Conservation (phyloP, 1,140 invertebrate genomes). For the Monochamus saltuarius region DNA sequence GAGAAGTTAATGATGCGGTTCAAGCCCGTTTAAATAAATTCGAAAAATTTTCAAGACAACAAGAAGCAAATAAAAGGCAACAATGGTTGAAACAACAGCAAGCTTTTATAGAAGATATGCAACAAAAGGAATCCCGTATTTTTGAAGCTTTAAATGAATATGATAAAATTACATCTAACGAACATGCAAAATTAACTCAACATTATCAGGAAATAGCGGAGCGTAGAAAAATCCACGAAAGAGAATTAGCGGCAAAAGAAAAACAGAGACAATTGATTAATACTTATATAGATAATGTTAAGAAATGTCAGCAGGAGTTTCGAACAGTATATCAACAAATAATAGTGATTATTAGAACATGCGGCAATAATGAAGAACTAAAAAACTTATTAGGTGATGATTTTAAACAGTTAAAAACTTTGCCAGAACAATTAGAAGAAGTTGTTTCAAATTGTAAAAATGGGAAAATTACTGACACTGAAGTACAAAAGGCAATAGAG, state of each 20-base stretch:
- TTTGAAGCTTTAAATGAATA: constrained; percentile 46
- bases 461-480: constrained; percentile 54
- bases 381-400: constrained; percentile 37
- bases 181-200: constrained; percentile 44
- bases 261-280: constrained; percentile 49
- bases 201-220: constrained; percentile 50
- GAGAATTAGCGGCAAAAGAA: constrained; percentile 50
- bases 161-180: constrained; percentile 46
- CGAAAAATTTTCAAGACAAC: constrained; percentile 35
- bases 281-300: constrained; percentile 47
- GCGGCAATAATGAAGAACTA: constrained; percentile 47
- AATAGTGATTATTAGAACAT: constrained; percentile 43
- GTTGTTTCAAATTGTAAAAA: constrained; percentile 58
- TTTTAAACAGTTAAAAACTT: constrained; percentile 46
- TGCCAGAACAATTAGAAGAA: constrained; percentile 50
- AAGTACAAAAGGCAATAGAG: constrained; percentile 53
- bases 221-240: constrained; percentile 48
- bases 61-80: constrained; percentile 28
- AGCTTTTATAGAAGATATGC: constrained; percentile 46
- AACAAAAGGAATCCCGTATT: constrained; percentile 40
- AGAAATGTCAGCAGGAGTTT: constrained; percentile 45
- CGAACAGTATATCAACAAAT: constrained; percentile 49
- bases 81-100: constrained; percentile 47
- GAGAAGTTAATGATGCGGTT: constrained; percentile 36
- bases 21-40: constrained; percentile 31